Base-by-base conservation (phyloP, 1,140 invertebrate species). In the Myzus persicae region DNA sequence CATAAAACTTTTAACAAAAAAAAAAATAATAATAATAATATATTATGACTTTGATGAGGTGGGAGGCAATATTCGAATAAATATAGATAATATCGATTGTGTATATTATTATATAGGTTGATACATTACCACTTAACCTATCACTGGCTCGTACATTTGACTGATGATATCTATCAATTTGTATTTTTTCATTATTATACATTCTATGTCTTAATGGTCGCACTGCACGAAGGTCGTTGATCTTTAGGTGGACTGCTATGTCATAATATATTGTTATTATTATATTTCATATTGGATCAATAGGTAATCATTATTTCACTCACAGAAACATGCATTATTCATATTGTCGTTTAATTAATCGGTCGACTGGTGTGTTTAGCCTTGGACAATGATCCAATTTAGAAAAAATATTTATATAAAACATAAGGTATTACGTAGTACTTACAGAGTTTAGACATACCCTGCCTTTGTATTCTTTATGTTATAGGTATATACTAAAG, bases 131-230 rank as follows among this genome's bases (percentile, higher is more conserved):
- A 40, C 36, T 82, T 82, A 82, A 82, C 81, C 81, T 40, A 40
- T 40, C 81, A 40, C 38, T 38, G 6, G 36, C 81, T 38, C 81
- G 81, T 82, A 38, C 81, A 40, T 40, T 82, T 82, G 81, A 82
- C 81, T 82, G 38, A 82, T 82, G 81, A 82, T 82, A 82, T 82
- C 38, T 82, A 82, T 82, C 81, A 82, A 82, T 82, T 76, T 76
- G 59, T 76, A 76, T 76, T 82, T 82, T n/a, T 40, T 40, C 38
- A 40, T 82, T 82, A 76, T 76, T 82, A 82, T 26, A 40, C 24
- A 82, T 40, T 40, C 36, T 38, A 40, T 82, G 22, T 82, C 36
- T 82, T 82, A 82, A 82, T 82, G 81, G 81, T 82, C 81, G 36
- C 81, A 40, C 81, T 82, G 11, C 81, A 82, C 36, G 81, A 82